Evolutionary conservation across 2,113 vertebrate species (phyloP).

Genomic region (Oceanites oceanicus): DNA sequence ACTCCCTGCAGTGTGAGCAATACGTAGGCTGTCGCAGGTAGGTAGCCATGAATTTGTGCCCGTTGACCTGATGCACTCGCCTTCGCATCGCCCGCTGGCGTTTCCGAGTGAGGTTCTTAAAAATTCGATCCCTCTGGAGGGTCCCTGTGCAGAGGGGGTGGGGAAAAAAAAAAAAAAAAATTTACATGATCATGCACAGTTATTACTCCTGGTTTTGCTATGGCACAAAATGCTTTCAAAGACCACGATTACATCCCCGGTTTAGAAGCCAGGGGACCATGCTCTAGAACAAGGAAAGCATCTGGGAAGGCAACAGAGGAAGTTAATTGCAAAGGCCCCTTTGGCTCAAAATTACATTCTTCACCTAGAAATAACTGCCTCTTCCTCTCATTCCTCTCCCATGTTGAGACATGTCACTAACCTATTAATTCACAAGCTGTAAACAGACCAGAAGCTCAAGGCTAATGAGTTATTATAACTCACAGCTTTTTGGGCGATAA

Average conservation of each 20-base stretch:
- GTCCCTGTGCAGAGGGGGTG: constrained; percentile 57
- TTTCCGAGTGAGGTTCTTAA: constrained; percentile 88
- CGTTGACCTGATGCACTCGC: constrained; percentile 93
- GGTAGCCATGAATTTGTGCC: constrained; percentile 99
- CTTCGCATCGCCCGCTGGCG: constrained; percentile 90
- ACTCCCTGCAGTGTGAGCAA: constrained; percentile 96
- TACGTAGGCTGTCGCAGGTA: constrained; percentile 95
- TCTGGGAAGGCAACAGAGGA: neutral
- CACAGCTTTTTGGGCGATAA: neutral
- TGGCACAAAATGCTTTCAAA: neutral
- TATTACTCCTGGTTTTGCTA: neutral
- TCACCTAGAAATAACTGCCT: neutral
- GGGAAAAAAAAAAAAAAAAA: no score
- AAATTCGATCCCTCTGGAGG: constrained; percentile 76
- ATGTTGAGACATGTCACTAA: neutral
- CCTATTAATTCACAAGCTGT: neutral
- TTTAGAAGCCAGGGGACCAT: neutral
- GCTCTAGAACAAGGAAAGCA: neutral
- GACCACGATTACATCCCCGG: neutral
- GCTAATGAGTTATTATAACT: neutral
- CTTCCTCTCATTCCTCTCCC: neutral
- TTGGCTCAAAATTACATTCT: neutral
- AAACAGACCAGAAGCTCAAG: neutral
- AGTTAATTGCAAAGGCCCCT: neutral
- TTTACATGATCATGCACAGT: no score